Evolutionary conservation across 2,888 invertebrate genomes (phyloP), one percentile per base, ranked within the genome.

Genomic region (Atethmia centrago): DNA sequence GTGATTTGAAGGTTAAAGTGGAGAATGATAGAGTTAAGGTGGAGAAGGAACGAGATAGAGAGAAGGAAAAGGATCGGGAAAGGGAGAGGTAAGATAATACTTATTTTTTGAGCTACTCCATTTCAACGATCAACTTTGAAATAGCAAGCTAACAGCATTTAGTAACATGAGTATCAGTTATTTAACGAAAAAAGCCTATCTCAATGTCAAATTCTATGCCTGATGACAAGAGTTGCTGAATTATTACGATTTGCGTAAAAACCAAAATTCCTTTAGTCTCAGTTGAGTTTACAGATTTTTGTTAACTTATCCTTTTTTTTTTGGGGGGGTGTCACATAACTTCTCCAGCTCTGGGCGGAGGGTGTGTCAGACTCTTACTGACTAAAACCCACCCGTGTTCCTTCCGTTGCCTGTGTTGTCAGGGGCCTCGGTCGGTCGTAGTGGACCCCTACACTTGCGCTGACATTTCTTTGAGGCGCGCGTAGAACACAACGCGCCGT

Each of bases 1-100:
- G 90, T 88, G 88, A 88, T 73, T 90, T 90, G 53, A 93, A 93
- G 82, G 87, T 91, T 25, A 93, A 90, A 83, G 86, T 90, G 77
- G 94, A 94, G 68, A 90, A 80, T 28, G 93, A 93, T 5, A 90
- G 86, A 64, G 93, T 79, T 55, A 84, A 93, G n/a, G 90, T 86
- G 36, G 93, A 93, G 47, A 91, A 88, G 67, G 92, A 93, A 10
- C 83, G 79, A 45, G 93, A 94, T 19, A 90, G 85, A 56, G 92
- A 93, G 8, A 90, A 83, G 67, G 93, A 93, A 12, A 82, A 58
- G 86, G 89, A 74, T 83, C 91, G 49, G 19, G 85, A 87, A 21
- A 87, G 82, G 66, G 90, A 91, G 21, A 87, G 77, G 75, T 82
- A 49, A 81, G 78, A 49, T 76, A 25, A 21, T 47, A 36, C 36